These are phyloP conservation scores for Lophura nycthemera DNA, from an alignment of 2,113 vertebrate species.

Conservation along the genomic window DNA sequence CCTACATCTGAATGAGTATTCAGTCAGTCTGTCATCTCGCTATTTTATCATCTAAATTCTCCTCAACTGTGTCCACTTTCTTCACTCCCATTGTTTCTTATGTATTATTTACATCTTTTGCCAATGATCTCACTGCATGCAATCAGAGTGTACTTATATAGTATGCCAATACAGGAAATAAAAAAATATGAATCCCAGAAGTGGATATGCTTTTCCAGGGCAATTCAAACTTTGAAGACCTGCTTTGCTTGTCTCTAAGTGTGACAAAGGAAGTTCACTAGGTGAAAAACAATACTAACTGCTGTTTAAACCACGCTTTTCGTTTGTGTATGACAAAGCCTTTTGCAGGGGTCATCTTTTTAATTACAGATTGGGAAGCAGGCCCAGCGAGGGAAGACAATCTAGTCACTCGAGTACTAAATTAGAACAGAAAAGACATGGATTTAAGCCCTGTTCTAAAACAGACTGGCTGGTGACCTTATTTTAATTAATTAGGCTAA, in stretches of 20 bases:
- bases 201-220: neutral
- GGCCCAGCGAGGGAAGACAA: neutral
- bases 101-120: neutral
- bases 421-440: neutral
- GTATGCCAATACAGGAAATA: neutral
- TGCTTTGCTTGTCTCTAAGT: neutral
- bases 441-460: conserved; percentile 5
- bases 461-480: neutral
- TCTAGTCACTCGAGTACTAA: neutral
- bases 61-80: neutral
- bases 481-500: neutral
- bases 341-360: neutral
- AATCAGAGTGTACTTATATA: neutral
- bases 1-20: neutral
- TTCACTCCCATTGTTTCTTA: fast-evolving
- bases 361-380: neutral
- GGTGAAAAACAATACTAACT: neutral
- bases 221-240: neutral
- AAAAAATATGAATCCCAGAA: neutral
- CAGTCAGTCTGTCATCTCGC: neutral
- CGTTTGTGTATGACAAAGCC: neutral
- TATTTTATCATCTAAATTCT: neutral
- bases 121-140: neutral
- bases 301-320: neutral
- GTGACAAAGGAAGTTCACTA: neutral